Base-by-base conservation (phyloP, 2,888 invertebrate species). In the Lypha dubia region DNA sequence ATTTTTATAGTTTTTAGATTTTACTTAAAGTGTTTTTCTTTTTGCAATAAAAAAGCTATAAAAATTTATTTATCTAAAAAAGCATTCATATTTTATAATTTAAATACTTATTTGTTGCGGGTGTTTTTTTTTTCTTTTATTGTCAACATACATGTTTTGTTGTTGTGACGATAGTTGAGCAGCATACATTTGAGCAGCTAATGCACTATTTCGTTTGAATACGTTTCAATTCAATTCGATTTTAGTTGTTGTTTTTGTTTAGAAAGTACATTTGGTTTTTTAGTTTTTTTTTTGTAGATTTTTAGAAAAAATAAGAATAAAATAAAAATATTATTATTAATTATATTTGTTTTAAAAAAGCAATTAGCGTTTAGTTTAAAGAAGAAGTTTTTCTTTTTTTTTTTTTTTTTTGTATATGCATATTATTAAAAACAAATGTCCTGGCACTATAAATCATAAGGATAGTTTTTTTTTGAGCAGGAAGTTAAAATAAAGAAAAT, bases 131-230 rank as follows among this genome's bases (percentile, higher is more conserved):
- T 38, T 80, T 49, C 68, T 28, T 70, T 62, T 53, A 44, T 80
- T 63, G 79, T 86, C 83, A 88, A 96, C 97, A 94, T 97, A 97
- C 97, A 97, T 97, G 95, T 96, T 95, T 95, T 97, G 97, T 94
- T 97, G 97, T 94, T 97, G 97, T 94, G 96, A 95, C 93, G 96
- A 96, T 93, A 96, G 95, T 95, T 97, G 97, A 94, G 95, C 95
- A 93, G 96, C 97, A 95, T 96, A 96, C 97, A 97, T 97, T 96
- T 97, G 97, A 94, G 97, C 96, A 95, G 97, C 97, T 95, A 97
- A 97, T 96, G 97, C 97, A 96, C 97, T 97, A 96, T 89, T 89
- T 87, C 87, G 65, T 77, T 60, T 65, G 20, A 35, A 20, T 65
- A 20, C 53, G 86, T 82, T 86, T 89, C 76, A 51, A 38, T 51